Evolutionary conservation across 2,888 invertebrate species (phyloP), one percentile per base, ranked within the genome.

Genomic region (Fabriciana adippe): DNA sequence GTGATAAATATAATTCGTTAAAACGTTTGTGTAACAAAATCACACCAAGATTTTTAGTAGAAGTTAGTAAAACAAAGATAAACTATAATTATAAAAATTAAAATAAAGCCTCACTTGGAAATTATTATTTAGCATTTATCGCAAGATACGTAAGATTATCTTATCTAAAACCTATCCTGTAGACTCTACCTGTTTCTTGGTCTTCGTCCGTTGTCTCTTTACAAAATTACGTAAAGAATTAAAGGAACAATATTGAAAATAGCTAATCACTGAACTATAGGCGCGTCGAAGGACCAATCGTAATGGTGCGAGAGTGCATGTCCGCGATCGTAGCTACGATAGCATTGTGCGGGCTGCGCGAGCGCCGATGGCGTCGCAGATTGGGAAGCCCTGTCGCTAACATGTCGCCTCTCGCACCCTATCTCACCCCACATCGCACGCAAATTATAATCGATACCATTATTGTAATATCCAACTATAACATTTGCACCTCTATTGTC

Each of bases 371-470:
- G 87, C 88, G 85, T 81, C 86, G 86, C 81, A 88, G 90, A 91
- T 91, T 87, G 85, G 85, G 82, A 79, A 79, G 81, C 85, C 84
- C 91, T 91, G 91, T 92, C 92, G 89, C 89, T 91, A 89, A 89
- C 86, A 83, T 87, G 91, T 91, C 91, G 89, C 88, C 86, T 86
- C 83, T 79, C 82, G 80, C 82, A 50, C 83, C 81, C 79, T 92
- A 92, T 91, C 92, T 62, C 84, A 72, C 74, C 81, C 84, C 84
- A 85, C 85, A 92, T 92, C 92, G 88, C 90, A 92, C 92, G 92
- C 92, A 92, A 92, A 92, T 92, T 92, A 92, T 92, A 91, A 92
- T 90, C 92, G 92, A 92, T 91, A 91, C 92, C 90, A 92, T 91
- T 92, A 92, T 92, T 92, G 92, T 92, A 90, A 91, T 89, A 91